Evolutionary conservation across 2,797 vertebrate genomes (phyloP).

Genomic region (Sorex maritimensis): DNA sequence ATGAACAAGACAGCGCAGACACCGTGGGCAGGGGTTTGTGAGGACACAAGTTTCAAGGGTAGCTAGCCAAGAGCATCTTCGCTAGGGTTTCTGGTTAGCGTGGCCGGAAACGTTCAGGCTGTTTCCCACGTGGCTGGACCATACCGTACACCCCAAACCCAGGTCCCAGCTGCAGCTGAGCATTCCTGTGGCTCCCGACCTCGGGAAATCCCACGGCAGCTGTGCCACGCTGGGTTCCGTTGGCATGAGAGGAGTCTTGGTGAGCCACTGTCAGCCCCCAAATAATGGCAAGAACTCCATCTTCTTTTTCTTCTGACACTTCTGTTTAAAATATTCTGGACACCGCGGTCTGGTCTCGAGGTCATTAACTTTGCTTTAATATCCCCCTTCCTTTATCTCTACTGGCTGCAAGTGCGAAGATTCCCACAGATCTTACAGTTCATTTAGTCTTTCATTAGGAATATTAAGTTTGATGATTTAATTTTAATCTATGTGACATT

Average conservation of each 20-base stretch:
- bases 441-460: slow-evolving; percentile 62
- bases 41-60: not conserved
- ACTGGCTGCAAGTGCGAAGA: not conserved
- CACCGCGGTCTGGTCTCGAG: slow-evolving; percentile 2
- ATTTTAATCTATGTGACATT: slow-evolving; percentile 46
- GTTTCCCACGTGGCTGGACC: too few relatives aligned
- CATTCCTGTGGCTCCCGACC: not conserved
- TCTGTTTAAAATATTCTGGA: slow-evolving; percentile 20
- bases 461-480: slow-evolving; percentile 25
- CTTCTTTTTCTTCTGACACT: not conserved
- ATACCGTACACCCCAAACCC: too few relatives aligned
- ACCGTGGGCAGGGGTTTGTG: not conserved
- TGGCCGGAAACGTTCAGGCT: not conserved
- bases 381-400: slow-evolving; percentile 23
- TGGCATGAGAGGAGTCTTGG: too few relatives aligned
- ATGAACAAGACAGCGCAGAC: not conserved
- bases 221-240: too few relatives aligned
- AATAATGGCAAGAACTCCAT: not conserved
- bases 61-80: not conserved
- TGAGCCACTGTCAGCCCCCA: not conserved
- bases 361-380: slow-evolving; percentile 23
- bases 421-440: slow-evolving; percentile 17
- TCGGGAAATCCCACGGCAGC: too few relatives aligned
- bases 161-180: not conserved
- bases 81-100: not conserved